Base-by-base conservation (phyloP, 2,113 vertebrate genomes). In the Desmodus rotundus region DNA sequence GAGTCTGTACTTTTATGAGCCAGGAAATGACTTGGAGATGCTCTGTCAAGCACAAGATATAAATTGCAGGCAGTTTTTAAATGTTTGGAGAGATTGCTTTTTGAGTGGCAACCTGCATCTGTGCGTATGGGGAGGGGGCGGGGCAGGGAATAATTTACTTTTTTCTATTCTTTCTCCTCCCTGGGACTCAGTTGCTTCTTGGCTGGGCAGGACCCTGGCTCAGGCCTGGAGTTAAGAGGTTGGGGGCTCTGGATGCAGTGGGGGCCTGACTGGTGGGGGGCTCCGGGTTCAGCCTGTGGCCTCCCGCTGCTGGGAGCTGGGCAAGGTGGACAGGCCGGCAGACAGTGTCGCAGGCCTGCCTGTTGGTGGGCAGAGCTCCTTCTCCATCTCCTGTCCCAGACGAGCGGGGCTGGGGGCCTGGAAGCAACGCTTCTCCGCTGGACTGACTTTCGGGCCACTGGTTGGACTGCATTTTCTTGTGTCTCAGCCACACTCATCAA, bases 11-110 rank as follows among this genome's bases (percentile, higher is more conserved):
- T 22, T 89, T 83, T 82, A 38, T 96, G 92, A 24, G 0, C 92
- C 81, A 58, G 97, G 98, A 98, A 98, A 98, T 98, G 98, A 98
- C 98, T 98, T 98, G 96, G 97, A 98, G 98, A 98, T 95, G 98
- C 98, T 98, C 98, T 96, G 98, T 98, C 98, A 98, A 98, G 98
- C 98, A 98, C 98, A 94, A 97, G 98, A 98, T 98, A 98, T 98
- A 98, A 98, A 98, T 98, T 98, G 98, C 98, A 98, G 97, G 94
- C 93, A 76, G 98, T 98, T 98, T 97, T 98, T 97, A 98, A 98
- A 98, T 92, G 97, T 98, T 98, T 87, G 97, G 97, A 98, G 98
- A 98, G 98, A 98, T 98, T 98, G 98, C 98, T 98, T 98, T 98
- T 97, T 98, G 98, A 99, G 98, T 98, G 98, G 98, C 98, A 98